These are phyloP conservation scores for Tanytarsus gracilentus DNA, from an alignment of 2,888 invertebrate genomes.

Conservation along the genomic window DNA sequence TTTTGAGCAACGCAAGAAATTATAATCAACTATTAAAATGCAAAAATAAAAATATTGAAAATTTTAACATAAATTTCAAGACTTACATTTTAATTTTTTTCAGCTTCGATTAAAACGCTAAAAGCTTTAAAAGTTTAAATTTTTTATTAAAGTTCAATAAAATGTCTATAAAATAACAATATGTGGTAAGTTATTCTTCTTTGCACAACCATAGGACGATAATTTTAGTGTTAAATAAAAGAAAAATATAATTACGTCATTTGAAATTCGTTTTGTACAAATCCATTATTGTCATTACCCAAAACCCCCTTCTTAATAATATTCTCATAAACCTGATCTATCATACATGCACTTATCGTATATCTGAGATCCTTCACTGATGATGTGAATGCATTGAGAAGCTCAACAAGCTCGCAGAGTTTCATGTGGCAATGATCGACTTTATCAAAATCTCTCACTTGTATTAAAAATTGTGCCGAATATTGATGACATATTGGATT, in stretches of 20 bases:
- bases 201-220: conserved; percentile 10
- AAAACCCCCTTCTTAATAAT: conserved; percentile 15
- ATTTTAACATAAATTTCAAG: too few relatives aligned
- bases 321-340: conserved; percentile 37
- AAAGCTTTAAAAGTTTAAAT: too few relatives aligned
- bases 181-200: not conserved
- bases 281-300: conserved; percentile 20
- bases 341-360: conserved; percentile 39
- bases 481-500: conserved; percentile 25
- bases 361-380: conserved; percentile 31
- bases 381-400: conserved; percentile 14
- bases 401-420: conserved; percentile 18
- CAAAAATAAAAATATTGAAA: too few relatives aligned
- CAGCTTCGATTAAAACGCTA: too few relatives aligned
- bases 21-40: too few relatives aligned
- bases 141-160: too few relatives aligned
- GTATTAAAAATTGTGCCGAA: conserved; percentile 24
- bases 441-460: conserved; percentile 16
- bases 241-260: not conserved
- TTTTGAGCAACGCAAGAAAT: too few relatives aligned
- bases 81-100: too few relatives aligned
- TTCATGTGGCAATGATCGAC: conserved; percentile 21
- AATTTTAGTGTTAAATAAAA: not conserved
- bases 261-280: conserved; percentile 13
- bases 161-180: too few relatives aligned